Conservation (phyloP, 1,140 invertebrate genomes). For the Apis cerana region DNA sequence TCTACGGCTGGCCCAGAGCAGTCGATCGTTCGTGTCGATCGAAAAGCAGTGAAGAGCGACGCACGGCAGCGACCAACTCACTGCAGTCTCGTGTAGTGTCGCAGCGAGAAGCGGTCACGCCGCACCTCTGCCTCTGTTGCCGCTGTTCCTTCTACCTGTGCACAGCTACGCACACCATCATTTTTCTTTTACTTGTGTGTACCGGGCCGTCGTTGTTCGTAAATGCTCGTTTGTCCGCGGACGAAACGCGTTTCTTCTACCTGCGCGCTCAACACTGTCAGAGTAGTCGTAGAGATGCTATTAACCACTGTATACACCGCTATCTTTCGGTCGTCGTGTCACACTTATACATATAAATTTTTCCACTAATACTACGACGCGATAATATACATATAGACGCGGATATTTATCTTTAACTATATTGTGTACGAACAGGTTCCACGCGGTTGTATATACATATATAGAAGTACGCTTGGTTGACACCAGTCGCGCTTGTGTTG, state of each 20-base stretch:
- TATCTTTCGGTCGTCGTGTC: slow-evolving; percentile 11
- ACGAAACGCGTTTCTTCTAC: slow-evolving; percentile 43
- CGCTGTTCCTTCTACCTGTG: slow-evolving; percentile 48
- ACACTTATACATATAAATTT: not conserved
- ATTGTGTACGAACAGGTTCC: slow-evolving; percentile 16
- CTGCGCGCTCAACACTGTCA: slow-evolving; percentile 16
- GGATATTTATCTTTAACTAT: slow-evolving; percentile 15
- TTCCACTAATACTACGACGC: not conserved
- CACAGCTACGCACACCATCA: slow-evolving; percentile 33
- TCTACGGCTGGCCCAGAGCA: not conserved
- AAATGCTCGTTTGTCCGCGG: not conserved
- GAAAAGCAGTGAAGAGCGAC: slow-evolving; percentile 30
- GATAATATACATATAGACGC: not conserved
- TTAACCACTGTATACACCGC: not conserved
- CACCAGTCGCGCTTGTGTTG: not conserved
- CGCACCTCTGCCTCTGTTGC: slow-evolving; percentile 39
- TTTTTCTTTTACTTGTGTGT: slow-evolving; percentile 37
- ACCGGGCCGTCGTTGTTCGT: not conserved
- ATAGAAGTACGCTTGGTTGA: not conserved
- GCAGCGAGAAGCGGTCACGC: slow-evolving; percentile 38
- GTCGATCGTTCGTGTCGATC: slow-evolving; percentile 32
- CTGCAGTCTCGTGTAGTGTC: slow-evolving; percentile 55
- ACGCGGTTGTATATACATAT: not conserved
- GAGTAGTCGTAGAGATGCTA: not conserved
- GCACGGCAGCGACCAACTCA: slow-evolving; percentile 36